Base-by-base conservation (phyloP, 2,888 invertebrate species). In the Anagyrus pseudococci region DNA sequence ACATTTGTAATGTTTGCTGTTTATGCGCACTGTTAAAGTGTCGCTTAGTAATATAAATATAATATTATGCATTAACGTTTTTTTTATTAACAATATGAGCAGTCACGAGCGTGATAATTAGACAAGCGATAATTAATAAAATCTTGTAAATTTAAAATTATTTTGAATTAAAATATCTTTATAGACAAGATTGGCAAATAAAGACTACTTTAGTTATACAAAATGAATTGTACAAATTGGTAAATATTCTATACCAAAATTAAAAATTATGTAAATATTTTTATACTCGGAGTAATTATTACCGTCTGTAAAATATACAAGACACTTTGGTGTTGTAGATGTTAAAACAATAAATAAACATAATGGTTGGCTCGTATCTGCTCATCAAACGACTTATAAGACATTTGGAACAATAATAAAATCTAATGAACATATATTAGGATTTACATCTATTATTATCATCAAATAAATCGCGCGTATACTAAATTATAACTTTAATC, bases 1-100 rank as follows among this genome's bases (percentile, higher is more conserved):
- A 77, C 75, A 70, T 67, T 74, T 69, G 73, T 74, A 72, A 77
- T 74, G 67, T 76, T 77, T 77, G 75, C 70, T 74, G 73, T 72
- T 69, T 37, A 8, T 37, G 8, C 8, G 15, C 33, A 37, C 8
- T 37, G 15, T 37, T 37, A 8, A 2, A 4, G 33, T 37, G 8
- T 37, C 10, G 33, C 3, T 37, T 37, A 13, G 10, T 8, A 37
- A 13, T 10, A 2, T 37, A 37, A 37, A 2, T 2, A 37, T 37
- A 37, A 8, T 4, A 37, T 37, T 37, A 37, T 37, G 33, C 33
- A 8, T 37, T 44, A n/a, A 44, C 13, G 17, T 13, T 37, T 37
- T 37, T 4, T 37, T 37, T n/a, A n/a, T n/a, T n/a, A n/a, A n/a
- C 33, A 37, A 37, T 10, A 2, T 8, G 33, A 37, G 33, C 33